A percentile compares a stretch with the other conserved stretches of the same genome.
These are phyloP conservation scores for Chrysolina oricalcia DNA, from an alignment of 2,888 invertebrate genomes.

Conservation along the genomic window DNA sequence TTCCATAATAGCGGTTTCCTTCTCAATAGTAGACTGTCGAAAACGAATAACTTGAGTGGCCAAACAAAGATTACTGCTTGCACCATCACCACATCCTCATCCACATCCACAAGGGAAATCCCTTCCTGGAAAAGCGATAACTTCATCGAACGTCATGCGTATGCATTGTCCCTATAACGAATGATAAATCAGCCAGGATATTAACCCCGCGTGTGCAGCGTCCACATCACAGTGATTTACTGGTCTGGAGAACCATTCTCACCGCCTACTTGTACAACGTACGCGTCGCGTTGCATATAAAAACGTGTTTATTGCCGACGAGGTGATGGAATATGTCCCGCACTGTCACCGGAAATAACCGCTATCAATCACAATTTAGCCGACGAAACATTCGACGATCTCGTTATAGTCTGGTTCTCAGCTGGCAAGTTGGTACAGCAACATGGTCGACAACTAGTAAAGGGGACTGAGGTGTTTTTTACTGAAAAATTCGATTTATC, in stretches of 20 bases:
- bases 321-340: constrained; percentile 69
- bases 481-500: too few species aligned
- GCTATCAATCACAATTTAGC: constrained; percentile 70
- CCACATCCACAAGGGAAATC: neutral
- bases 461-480: neutral
- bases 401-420: constrained; percentile 24
- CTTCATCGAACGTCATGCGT: constrained; percentile 45
- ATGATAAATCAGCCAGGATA: constrained; percentile 70
- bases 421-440: neutral
- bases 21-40: too few species aligned
- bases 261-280: constrained; percentile 69
- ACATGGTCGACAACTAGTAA: neutral
- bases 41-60: too few species aligned
- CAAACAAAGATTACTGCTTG: too few species aligned
- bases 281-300: constrained; percentile 69
- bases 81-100: neutral
- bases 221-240: constrained; percentile 70
- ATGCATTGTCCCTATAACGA: constrained; percentile 58
- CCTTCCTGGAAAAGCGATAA: constrained; percentile 30
- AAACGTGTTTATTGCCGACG: constrained; percentile 69
- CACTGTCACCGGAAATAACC: constrained; percentile 69
- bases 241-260: constrained; percentile 69
- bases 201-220: constrained; percentile 71
- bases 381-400: constrained; percentile 42
- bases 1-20: too few species aligned